A percentile compares a stretch with the other conserved stretches of the same genome.
Conservation (phyloP, 1,140 invertebrate genomes). For the Drosophila arawakana region DNA sequence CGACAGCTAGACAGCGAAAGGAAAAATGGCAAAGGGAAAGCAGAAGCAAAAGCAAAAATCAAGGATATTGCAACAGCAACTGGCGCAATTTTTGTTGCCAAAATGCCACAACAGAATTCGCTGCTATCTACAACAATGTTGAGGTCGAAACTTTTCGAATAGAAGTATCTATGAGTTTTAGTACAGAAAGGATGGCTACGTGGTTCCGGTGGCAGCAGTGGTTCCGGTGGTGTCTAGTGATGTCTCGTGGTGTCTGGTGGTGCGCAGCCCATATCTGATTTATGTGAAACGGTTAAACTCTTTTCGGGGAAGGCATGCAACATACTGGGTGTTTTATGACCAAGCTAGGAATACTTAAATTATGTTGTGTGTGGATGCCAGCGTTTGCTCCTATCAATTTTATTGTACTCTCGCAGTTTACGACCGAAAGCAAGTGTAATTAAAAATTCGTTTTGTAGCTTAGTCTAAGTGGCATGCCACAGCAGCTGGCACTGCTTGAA, state of each 20-base stretch:
- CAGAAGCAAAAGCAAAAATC: neutral
- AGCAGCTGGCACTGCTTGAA: constrained; percentile 8
- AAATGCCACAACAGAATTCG: constrained; percentile 29
- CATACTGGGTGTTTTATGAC: constrained; percentile 52
- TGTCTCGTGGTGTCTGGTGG: neutral
- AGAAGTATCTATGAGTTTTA: constrained; percentile 10
- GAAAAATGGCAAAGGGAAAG: neutral
- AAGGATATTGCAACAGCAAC: constrained; percentile 31
- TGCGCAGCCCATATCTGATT: constrained; percentile 35
- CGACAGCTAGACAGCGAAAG: neutral
- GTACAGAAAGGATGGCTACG: neutral
- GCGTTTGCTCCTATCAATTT: constrained; percentile 35
- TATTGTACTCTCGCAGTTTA: constrained; percentile 39
- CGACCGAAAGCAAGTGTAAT: constrained; percentile 34
- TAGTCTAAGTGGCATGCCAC: constrained; percentile 4
- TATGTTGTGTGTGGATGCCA: neutral
- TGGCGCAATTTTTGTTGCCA: constrained; percentile 25
- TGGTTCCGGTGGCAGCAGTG: constrained; percentile 7
- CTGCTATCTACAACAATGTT: constrained; percentile 56
- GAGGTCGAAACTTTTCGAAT: constrained; percentile 62
- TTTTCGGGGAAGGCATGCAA: constrained; percentile 24
- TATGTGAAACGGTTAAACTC: constrained; percentile 24
- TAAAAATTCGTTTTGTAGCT: constrained; percentile 18
- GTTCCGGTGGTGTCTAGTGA: constrained; percentile 11
- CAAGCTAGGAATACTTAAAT: constrained; percentile 37